Evolutionary conservation across 64 coral and sea anemone species (phyloP), one percentile per base, ranked within the genome.

Genomic region (Acropora yongei): DNA sequence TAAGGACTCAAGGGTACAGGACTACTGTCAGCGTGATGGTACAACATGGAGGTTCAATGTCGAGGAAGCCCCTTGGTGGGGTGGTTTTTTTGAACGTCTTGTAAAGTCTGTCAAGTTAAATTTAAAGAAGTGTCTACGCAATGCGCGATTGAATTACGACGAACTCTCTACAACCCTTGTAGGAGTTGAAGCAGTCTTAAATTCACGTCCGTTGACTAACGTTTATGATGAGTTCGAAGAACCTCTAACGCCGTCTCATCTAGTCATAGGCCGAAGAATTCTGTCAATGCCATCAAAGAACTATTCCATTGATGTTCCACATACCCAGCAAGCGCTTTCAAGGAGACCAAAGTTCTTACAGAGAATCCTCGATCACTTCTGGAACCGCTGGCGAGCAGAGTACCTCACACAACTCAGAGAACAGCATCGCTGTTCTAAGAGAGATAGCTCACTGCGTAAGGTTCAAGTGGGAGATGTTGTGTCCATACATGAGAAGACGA

Each of bases 31-130:
- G 68, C 43, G 42, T 72, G 42, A 86, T 47, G 83, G 83, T 16
- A 86, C 58, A 68, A 63, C 45, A 45, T 93, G 91, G 77, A 80
- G 47, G 63, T 88, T 76, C 47, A 93, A 79, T 57, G 86, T 88
- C 2, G 74, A 78, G 63, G 72, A 55, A 41, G 72, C 85, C 57
- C 84, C 91, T 79, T 93, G 84, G 91, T 93, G 91, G 74, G 91
- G 91, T 40, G 77, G 84, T n/a, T 88, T 93, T 48, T 93, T 87
- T 47, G 84, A 88, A 73, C 60, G 84, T 1, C 53, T 93, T 43
- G 91, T 93, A 3, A 69, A 86, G 49, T 79, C 44, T 8, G 66
- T 88, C 16, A 87, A 93, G 57, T 60, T 77, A 50, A 69, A 19
- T 49, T 72, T 93, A 47, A 72, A 72, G 83, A 93, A 93, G 75